Conservation (phyloP, 2,888 invertebrate species). For the Myathropa florea region DNA sequence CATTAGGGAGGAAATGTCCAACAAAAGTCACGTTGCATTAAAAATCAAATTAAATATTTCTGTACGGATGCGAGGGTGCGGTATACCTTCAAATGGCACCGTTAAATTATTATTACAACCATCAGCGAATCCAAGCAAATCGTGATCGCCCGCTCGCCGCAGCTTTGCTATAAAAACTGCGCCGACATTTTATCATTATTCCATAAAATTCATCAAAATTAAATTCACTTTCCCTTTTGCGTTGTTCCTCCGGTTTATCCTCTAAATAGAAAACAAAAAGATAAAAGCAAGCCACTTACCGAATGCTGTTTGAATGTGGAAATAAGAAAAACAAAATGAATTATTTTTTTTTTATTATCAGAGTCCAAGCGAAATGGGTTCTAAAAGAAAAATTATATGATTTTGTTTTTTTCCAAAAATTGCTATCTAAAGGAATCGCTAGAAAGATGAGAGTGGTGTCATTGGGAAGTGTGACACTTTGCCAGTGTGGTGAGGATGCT, state of each 20-base stretch:
- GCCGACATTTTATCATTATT: constrained; percentile 19
- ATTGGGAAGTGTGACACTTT: constrained; percentile 10
- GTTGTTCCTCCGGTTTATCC: neutral
- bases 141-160: constrained; percentile 5
- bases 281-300: constrained; percentile 60
- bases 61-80: neutral
- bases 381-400: neutral
- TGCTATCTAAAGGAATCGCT: constrained; percentile 39
- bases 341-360: constrained; percentile 50
- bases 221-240: constrained; percentile 38
- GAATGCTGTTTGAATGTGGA: constrained; percentile 61
- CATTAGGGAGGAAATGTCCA: neutral
- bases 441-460: constrained; percentile 21
- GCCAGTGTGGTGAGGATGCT: constrained; percentile 15
- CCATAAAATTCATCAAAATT: constrained; percentile 37
- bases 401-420: neutral
- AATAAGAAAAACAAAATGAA: constrained; percentile 47
- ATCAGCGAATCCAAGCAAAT: constrained; percentile 3
- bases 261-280: constrained; percentile 19
- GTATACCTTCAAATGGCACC: constrained; percentile 10
- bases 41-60: constrained; percentile 14
- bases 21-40: neutral
- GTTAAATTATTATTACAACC: constrained; percentile 47
- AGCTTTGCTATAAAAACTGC: constrained; percentile 34
- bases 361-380: constrained; percentile 35